Evolutionary conservation across 2,113 vertebrate genomes (phyloP).

Genomic region (Polypterus senegalus): DNA sequence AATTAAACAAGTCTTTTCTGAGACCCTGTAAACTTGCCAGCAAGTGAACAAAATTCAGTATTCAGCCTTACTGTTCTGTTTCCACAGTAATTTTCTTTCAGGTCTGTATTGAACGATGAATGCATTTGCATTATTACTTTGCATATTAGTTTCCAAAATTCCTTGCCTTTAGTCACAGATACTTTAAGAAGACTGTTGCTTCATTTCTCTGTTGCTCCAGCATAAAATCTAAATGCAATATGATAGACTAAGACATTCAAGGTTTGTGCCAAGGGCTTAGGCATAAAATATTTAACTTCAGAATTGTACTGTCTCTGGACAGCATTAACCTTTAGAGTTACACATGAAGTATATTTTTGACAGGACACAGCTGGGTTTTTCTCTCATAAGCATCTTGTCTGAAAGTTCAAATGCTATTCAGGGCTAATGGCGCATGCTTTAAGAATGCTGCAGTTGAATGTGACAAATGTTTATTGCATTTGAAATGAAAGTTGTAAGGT

Average conservation of each 20-base stretch:
- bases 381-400: slow-evolving; percentile 9
- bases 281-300: slow-evolving; percentile 6
- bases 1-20: too few relatives aligned
- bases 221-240: slow-evolving; percentile 3
- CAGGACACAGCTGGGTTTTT: slow-evolving; percentile 10
- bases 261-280: slow-evolving; percentile 5
- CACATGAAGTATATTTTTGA: slow-evolving; percentile 2
- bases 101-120: too few relatives aligned
- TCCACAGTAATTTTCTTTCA: too few relatives aligned
- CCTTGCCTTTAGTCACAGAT: neutral
- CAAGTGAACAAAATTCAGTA: too few relatives aligned
- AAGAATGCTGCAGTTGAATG: neutral
- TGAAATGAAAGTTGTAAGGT: neutral
- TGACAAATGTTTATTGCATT: neutral
- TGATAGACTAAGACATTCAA: neutral
- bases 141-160: too few relatives aligned
- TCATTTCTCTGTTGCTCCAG: neutral
- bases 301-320: slow-evolving; percentile 8
- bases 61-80: too few relatives aligned
- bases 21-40: too few relatives aligned
- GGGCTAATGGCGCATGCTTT: neutral
- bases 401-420: slow-evolving; percentile 15
- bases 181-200: slow-evolving; percentile 11
- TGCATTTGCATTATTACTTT: too few relatives aligned
- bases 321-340: slow-evolving; percentile 10